Evolutionary conservation across 2,797 vertebrate genomes (phyloP).

Genomic region (Streptopelia turtur): DNA sequence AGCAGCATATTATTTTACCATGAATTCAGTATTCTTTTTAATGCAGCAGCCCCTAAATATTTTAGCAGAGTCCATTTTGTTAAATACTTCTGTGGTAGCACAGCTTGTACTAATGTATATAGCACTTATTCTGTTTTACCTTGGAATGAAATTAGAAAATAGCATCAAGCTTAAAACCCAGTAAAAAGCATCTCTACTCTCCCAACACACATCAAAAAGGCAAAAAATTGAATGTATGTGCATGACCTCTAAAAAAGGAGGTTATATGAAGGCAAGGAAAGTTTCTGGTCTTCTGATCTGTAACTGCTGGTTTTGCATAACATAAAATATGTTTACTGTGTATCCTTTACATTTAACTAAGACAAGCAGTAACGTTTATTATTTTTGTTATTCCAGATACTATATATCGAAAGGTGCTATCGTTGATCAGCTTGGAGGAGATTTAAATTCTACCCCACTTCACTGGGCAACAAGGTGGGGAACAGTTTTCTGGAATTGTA

Average conservation of each 20-base stretch:
- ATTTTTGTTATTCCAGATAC: slow-evolving; percentile 82
- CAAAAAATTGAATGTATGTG: background rate
- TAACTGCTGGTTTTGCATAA: background rate
- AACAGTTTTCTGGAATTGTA: background rate
- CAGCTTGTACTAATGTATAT: background rate
- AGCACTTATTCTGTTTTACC: background rate
- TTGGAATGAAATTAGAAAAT: background rate
- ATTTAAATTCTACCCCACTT: slow-evolving; percentile 97
- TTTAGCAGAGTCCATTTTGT: background rate
- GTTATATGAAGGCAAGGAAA: background rate
- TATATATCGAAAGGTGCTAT: slow-evolving; percentile 99
- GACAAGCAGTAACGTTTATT: background rate
- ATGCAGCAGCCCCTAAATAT: background rate
- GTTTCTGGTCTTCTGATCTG: background rate
- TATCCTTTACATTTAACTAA: slow-evolving; percentile 1
- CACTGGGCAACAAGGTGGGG: slow-evolving; percentile 98
- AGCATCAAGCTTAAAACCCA: background rate
- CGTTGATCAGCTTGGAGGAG: slow-evolving; percentile 97
- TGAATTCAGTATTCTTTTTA: background rate
- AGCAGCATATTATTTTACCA: background rate
- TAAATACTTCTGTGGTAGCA: background rate
- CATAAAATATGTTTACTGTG: background rate
- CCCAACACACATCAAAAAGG: background rate
- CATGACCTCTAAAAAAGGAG: background rate
- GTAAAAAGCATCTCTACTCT: background rate